phyloP scores from a whole-genome alignment of 2,113 vertebrate genomes.

The Tyrannus savana region DNA sequence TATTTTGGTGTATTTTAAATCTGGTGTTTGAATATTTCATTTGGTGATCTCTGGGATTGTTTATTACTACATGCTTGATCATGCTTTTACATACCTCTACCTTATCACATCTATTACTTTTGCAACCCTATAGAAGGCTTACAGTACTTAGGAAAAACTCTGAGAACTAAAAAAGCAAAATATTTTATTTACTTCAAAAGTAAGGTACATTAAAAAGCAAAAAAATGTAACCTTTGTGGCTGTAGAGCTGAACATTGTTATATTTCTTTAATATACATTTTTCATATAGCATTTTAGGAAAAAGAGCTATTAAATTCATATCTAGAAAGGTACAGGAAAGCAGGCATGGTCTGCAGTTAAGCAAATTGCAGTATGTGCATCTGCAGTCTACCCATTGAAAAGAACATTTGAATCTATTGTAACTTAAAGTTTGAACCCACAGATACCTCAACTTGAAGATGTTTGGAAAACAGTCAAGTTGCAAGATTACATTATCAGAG shows the following conservation, averaged over 20 bases:
- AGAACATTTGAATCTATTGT: not conserved
- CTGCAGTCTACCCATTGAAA: not conserved
- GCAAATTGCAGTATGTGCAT: not conserved
- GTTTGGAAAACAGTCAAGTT: not conserved
- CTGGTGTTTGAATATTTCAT: not conserved
- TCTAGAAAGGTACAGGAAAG: not conserved
- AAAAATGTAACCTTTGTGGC: not conserved
- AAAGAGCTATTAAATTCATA: not conserved
- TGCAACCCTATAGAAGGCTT: not conserved
- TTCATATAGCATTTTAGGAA: not conserved
- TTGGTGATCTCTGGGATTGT: not conserved
- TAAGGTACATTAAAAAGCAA: not conserved
- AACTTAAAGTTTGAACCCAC: not conserved
- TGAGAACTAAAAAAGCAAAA: not conserved
- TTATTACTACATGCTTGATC: not conserved
- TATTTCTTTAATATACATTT: not conserved
- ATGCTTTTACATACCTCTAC: not conserved
- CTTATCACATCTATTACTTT: not conserved
- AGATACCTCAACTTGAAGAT: not conserved
- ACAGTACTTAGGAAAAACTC: not conserved
- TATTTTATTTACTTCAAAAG: not conserved
- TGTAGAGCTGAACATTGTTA: not conserved
- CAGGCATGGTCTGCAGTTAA: not conserved
- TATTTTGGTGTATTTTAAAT: not conserved
- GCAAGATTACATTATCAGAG: not conserved